These are phyloP conservation scores for Propithecus deckenii DNA, from an alignment of 2,797 vertebrate species.

Conservation along the genomic window DNA sequence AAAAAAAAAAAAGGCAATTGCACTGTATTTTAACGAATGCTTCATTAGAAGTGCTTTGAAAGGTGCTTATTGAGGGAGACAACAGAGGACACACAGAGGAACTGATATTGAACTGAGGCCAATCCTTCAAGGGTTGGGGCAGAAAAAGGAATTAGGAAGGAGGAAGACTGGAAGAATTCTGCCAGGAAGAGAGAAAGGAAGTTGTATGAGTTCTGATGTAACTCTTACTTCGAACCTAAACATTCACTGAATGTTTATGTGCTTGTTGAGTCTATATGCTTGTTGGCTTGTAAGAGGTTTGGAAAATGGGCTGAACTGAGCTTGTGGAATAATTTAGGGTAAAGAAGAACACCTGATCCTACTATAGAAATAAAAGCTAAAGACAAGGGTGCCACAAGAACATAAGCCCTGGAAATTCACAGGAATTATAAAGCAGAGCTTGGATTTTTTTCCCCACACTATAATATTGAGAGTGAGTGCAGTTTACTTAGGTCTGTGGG, in stretches of 20 bases:
- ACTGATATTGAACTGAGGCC: neutral
- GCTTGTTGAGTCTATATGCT: neutral
- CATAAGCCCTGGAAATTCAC: neutral
- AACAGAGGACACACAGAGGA: neutral
- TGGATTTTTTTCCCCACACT: neutral
- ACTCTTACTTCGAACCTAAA: neutral
- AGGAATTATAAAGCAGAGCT: neutral
- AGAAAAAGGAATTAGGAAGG: neutral
- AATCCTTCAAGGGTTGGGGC: neutral
- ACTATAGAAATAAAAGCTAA: neutral
- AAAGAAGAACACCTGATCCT: neutral
- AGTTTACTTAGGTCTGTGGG: neutral
- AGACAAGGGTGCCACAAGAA: neutral
- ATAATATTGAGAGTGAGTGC: neutral
- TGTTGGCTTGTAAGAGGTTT: neutral
- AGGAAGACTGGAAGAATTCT: neutral
- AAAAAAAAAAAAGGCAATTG: too few species aligned
- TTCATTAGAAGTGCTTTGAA: neutral
- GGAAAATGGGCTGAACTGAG: neutral
- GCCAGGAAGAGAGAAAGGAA: neutral
- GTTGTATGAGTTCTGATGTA: neutral
- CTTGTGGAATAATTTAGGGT: neutral
- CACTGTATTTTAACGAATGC: too few species aligned
- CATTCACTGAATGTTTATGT: neutral
- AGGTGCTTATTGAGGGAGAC: neutral